A percentile compares a stretch with the other conserved stretches of the same genome.
Conservation (phyloP, 2,888 invertebrate species). For the Pogonocherus hispidulus region DNA sequence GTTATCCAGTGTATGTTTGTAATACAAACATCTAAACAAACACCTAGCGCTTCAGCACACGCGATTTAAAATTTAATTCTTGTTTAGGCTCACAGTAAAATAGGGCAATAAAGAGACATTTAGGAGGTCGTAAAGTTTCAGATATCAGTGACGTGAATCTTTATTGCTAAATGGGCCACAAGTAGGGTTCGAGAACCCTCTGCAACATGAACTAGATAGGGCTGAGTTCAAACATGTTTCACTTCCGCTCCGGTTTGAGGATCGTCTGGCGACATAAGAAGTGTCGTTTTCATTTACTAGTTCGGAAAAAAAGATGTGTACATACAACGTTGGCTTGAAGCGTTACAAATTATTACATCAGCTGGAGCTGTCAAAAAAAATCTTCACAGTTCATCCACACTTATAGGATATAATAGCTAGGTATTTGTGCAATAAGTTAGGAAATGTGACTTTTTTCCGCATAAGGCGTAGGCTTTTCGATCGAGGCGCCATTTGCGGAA, state of each 20-base stretch:
- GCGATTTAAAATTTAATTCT: conserved; percentile 25
- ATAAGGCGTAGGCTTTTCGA: no score
- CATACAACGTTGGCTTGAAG: background rate
- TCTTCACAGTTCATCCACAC: no score
- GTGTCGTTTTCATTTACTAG: conserved; percentile 14
- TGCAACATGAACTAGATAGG: conserved; percentile 13
- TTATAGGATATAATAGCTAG: no score
- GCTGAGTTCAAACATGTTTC: conserved; percentile 9
- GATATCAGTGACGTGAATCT: conserved; percentile 30
- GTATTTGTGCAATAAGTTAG: no score
- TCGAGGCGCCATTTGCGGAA: no score
- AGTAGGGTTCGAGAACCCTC: conserved; percentile 18
- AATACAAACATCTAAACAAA: conserved; percentile 28
- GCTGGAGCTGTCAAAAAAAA: no score
- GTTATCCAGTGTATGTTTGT: conserved; percentile 26
- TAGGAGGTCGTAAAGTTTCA: conserved; percentile 23
- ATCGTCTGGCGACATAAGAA: conserved; percentile 2
- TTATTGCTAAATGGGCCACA: conserved; percentile 25
- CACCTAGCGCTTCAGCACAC: conserved; percentile 20
- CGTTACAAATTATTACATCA: no score
- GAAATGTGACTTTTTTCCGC: no score
- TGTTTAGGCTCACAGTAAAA: conserved; percentile 20
- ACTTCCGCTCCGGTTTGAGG: background rate
- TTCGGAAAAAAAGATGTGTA: background rate
- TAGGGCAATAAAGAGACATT: conserved; percentile 28